Evolutionary conservation across 1,140 invertebrate species (phyloP).

Genomic region (Drosophila dunni): DNA sequence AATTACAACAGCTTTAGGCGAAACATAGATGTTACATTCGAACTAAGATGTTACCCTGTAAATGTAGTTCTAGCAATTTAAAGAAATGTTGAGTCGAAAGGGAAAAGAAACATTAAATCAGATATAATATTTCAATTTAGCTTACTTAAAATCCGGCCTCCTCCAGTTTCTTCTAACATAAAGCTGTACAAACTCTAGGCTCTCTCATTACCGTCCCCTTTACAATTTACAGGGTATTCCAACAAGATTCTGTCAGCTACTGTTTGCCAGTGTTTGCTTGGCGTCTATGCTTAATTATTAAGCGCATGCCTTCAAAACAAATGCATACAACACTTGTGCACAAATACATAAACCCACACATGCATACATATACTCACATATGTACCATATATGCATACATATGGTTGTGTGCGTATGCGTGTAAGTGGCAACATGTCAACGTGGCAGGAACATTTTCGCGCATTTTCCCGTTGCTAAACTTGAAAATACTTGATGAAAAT

Average conservation of each 20-base stretch:
- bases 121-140: too few species aligned
- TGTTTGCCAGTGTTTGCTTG: slow-evolving; percentile 36
- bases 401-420: slow-evolving; percentile 1
- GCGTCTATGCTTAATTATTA: slow-evolving; percentile 71
- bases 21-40: background rate
- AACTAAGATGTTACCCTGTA: background rate
- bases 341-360: background rate
- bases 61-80: too few species aligned
- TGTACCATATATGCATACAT: too few species aligned
- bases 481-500: slow-evolving; percentile 21
- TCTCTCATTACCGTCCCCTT: background rate
- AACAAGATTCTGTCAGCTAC: slow-evolving; percentile 15
- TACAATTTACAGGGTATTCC: slow-evolving; percentile 4
- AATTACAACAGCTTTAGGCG: slow-evolving; percentile 21
- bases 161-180: too few species aligned
- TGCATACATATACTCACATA: background rate
- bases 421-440: slow-evolving; percentile 29
- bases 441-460: slow-evolving; percentile 23
- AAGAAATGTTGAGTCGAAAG: too few species aligned
- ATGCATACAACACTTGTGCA: slow-evolving; percentile 35
- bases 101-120: too few species aligned
- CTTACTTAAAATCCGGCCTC: too few species aligned
- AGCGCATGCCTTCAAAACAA: slow-evolving; percentile 43
- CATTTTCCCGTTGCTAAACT: slow-evolving; percentile 29
- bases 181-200: background rate